These are phyloP conservation scores for Halocynthia aurantium DNA, from an alignment of 23 tunicate species.

Conservation along the genomic window DNA sequence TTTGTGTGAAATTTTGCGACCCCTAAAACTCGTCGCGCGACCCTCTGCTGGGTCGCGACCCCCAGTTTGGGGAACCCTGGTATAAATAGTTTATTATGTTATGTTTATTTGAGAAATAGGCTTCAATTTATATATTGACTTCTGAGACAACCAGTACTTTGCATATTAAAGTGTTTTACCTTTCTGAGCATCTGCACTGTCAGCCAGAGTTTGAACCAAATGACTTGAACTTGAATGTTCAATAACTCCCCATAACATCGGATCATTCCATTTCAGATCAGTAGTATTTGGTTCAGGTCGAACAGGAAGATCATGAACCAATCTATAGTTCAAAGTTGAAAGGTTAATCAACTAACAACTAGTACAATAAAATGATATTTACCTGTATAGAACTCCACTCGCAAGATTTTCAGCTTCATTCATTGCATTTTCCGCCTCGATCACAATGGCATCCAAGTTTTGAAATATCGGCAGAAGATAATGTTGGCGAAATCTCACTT, in stretches of 20 bases:
- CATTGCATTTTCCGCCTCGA: constrained; percentile 29
- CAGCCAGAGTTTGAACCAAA: constrained; percentile 7
- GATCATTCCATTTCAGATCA: constrained; percentile 13
- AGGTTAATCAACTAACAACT: background rate
- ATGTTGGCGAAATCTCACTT: constrained; percentile 24
- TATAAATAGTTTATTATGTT: too few species aligned
- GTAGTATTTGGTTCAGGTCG: background rate
- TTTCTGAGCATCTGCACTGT: background rate
- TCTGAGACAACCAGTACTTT: too few species aligned
- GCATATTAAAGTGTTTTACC: background rate
- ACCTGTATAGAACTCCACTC: constrained; percentile 50
- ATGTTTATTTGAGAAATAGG: too few species aligned
- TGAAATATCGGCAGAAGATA: constrained; percentile 31
- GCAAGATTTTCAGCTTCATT: constrained; percentile 36
- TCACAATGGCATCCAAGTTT: constrained; percentile 29
- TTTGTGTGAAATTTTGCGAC: too few species aligned
- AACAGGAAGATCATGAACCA: constrained; percentile 43
- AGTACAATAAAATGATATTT: background rate
- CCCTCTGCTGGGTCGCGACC: too few species aligned
- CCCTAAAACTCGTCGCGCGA: too few species aligned
- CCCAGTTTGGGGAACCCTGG: too few species aligned
- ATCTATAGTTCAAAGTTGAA: constrained; percentile 9
- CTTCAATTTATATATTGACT: too few species aligned
- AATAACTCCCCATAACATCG: constrained; percentile 6
- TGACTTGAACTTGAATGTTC: constrained; percentile 3